phyloP scores from a whole-genome alignment of 2,113 vertebrate genomes.

The Trachemys scripta region DNA sequence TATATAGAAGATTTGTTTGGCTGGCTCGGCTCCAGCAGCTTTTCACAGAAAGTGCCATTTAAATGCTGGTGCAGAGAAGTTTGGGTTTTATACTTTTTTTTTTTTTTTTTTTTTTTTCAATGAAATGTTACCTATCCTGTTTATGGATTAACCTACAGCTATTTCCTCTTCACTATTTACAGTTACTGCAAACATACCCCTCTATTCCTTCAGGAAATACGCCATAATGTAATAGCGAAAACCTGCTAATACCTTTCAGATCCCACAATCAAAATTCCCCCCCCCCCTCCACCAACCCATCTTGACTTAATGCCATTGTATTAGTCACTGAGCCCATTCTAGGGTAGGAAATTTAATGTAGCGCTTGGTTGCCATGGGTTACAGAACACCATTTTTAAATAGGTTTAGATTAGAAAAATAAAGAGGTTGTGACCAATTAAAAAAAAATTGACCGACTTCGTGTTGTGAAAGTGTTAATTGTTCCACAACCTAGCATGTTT shows the following conservation, averaged over 20 bases:
- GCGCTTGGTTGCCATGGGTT: slow-evolving; percentile 48
- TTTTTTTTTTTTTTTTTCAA: background rate
- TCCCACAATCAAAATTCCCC: background rate
- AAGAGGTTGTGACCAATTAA: background rate
- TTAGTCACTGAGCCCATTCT: background rate
- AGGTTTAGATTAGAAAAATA: slow-evolving; percentile 55
- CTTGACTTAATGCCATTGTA: background rate
- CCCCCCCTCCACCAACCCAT: background rate
- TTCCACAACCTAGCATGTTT: slow-evolving; percentile 1
- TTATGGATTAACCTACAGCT: background rate
- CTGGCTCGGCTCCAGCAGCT: background rate
- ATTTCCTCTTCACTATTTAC: slow-evolving; percentile 19
- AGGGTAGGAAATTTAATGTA: slow-evolving; percentile 50
- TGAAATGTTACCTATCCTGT: background rate
- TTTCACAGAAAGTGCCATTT: background rate
- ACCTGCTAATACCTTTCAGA: background rate
- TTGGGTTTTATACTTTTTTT: background rate
- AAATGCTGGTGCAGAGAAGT: accelerated
- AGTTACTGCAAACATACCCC: background rate
- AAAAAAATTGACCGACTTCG: background rate
- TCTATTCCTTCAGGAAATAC: slow-evolving; percentile 18
- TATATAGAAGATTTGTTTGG: background rate
- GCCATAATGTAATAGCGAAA: accelerated
- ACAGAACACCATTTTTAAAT: slow-evolving; percentile 4
- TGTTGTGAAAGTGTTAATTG: slow-evolving; percentile 38